Percentiles rank a stretch among this genome's conserved stretches.
Conservation (phyloP, 1,140 invertebrate genomes). For the Samia ricini region DNA sequence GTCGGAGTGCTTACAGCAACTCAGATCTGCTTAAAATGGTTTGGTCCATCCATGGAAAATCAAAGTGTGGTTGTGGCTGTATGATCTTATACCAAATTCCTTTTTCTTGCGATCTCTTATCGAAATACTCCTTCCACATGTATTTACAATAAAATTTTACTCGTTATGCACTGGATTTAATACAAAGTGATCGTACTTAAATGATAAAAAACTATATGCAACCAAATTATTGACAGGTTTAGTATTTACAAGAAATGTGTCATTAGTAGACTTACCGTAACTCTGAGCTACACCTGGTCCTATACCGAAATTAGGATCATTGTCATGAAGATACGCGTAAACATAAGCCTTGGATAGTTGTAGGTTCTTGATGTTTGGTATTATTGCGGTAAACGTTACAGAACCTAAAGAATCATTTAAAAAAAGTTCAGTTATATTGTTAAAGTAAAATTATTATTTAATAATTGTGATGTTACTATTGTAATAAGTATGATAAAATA, state of each 20-base stretch:
- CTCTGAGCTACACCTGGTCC: conserved; percentile 1
- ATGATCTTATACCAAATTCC: too few relatives aligned
- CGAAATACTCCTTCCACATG: too few relatives aligned
- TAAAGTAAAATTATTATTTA: not conserved
- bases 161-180: too few relatives aligned
- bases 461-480: too few relatives aligned
- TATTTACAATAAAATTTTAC: too few relatives aligned
- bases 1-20: too few relatives aligned
- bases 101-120: too few relatives aligned
- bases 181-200: too few relatives aligned
- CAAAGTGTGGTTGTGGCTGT: too few relatives aligned
- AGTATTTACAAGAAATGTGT: not conserved
- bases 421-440: not conserved
- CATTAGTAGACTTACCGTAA: not conserved
- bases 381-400: conserved; percentile 4
- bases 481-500: too few relatives aligned
- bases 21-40: too few relatives aligned
- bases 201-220: not conserved
- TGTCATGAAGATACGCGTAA: conserved; percentile 2
- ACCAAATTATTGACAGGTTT: not conserved
- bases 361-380: conserved; percentile 5
- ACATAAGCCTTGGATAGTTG: conserved; percentile 5
- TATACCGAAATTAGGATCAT: not conserved
- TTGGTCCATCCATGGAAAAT: too few relatives aligned
- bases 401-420: not conserved